Percentiles rank a stretch among this genome's conserved stretches.
Conservation (phyloP, 2,888 invertebrate genomes). For the Campoplex nolae region DNA sequence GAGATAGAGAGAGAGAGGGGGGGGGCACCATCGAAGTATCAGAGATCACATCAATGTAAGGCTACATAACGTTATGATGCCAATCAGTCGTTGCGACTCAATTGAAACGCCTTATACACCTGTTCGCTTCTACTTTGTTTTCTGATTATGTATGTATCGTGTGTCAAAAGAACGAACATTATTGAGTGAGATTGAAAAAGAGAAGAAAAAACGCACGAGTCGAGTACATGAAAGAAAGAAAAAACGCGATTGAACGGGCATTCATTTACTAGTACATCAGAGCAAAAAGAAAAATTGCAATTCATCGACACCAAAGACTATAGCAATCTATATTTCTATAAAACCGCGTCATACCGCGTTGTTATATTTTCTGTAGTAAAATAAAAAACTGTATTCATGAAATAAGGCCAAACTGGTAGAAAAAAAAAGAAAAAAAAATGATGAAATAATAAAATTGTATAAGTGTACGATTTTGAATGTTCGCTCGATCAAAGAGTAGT, state of each 20-base stretch:
- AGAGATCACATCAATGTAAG: slow-evolving; percentile 83
- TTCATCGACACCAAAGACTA: slow-evolving; percentile 56
- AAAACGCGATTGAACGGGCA: slow-evolving; percentile 37
- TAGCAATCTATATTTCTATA: slow-evolving; percentile 44
- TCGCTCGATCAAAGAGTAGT: slow-evolving; percentile 16
- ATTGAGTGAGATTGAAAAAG: neutral
- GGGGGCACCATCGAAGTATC: slow-evolving; percentile 69
- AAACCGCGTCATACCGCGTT: slow-evolving; percentile 24
- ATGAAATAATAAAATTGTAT: slow-evolving; percentile 6
- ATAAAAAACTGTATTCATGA: neutral
- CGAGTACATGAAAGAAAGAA: slow-evolving; percentile 8
- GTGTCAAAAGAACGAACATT: slow-evolving; percentile 26
- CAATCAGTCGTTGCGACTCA: slow-evolving; percentile 83
- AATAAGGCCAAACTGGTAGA: slow-evolving; percentile 16
- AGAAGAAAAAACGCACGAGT: slow-evolving; percentile 20
- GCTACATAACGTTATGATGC: slow-evolving; percentile 84
- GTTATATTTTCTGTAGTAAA: neutral
- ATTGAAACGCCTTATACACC: slow-evolving; percentile 80
- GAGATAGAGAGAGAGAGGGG: too few species aligned
- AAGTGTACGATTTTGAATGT: neutral
- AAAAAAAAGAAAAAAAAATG: slow-evolving; percentile 19
- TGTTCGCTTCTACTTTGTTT: slow-evolving; percentile 75
- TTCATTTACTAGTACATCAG: slow-evolving; percentile 48
- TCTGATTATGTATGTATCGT: slow-evolving; percentile 36
- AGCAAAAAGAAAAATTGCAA: slow-evolving; percentile 31